Evolutionary conservation across 2,888 invertebrate species (phyloP), one percentile per base, ranked within the genome.

Genomic region (Athalia rosae): DNA sequence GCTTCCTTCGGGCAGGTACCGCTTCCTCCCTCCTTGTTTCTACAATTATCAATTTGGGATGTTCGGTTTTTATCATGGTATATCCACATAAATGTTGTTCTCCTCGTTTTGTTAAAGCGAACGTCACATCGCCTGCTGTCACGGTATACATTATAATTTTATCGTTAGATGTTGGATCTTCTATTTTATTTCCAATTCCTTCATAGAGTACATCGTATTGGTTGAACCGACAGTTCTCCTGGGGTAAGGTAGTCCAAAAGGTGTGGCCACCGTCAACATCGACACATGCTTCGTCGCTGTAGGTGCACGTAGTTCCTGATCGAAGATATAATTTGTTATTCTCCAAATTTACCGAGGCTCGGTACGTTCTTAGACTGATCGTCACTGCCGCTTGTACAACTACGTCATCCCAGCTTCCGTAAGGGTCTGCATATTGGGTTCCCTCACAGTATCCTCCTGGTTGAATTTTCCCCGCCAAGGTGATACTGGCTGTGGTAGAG

Each of bases 391-490:
- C 81, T 3, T 76, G 15, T 6, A 64, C 79, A 0, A 79, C 76
- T 0, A 81, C 74, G 4, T 58, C 11, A 3, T 47, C 11, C 74
- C 78, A 78, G 8, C 76, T 59, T 28, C 78, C 78, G 11, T 79
- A 78, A 0, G n/a, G 48, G 45, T 79, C 78, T 0, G 74, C 78
- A n/a, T 47, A 76, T 0, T 28, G 41, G 7, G n/a, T 64, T 8
- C 76, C 76, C 4, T 67, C 28, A 11, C 77, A 79, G 15, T 59
- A 9, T 1, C 76, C 76, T 0, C 48, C 15, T 9, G 3, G 45
- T 28, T 63, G 28, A 3, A 76, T 48, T 4, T 4, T 53, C 4
- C 76, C 78, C 11, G 76, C 78, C 9, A 69, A 9, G 4, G 45
- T 61, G 0, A 76, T 8, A 1, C n/a, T 4, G 3, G 9, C 8